Conservation (phyloP, 2,113 vertebrate genomes). For the Malaclemys terrapin region DNA sequence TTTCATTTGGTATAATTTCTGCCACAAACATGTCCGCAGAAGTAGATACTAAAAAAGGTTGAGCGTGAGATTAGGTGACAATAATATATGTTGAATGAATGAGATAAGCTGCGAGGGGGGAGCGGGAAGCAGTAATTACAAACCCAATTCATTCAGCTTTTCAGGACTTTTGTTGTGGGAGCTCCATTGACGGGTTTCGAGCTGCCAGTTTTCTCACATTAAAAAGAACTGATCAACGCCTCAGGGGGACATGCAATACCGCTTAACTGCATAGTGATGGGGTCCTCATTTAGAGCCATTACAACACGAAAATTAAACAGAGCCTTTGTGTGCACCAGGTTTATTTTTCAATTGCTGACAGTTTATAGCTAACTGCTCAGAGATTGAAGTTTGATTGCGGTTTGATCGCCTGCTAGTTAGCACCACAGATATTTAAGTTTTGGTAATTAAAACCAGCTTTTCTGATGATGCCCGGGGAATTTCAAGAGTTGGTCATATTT, state of each 20-base stretch:
- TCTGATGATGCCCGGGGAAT: conserved; percentile 27
- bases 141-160: conserved; percentile 87
- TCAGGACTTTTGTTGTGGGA: conserved; percentile 84
- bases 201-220: conserved; percentile 83
- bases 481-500: conserved; percentile 55
- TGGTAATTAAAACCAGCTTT: conserved; percentile 64
- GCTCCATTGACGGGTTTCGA: conserved; percentile 80
- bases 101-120: conserved; percentile 79
- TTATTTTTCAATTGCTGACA: conserved; percentile 82
- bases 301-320: conserved; percentile 81
- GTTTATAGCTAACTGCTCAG: conserved; percentile 78
- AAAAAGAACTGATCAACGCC: conserved; percentile 81
- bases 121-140: conserved; percentile 81
- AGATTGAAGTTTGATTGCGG: conserved; percentile 78
- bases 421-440: conserved; percentile 61
- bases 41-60: conserved; percentile 58
- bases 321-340: conserved; percentile 78
- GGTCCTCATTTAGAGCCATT: conserved; percentile 82
- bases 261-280: conserved; percentile 80
- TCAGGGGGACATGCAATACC: conserved; percentile 76
- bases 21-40: conserved; percentile 48
- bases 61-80: conserved; percentile 79
- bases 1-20: conserved; percentile 47
- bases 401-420: conserved; percentile 73
- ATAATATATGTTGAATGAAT: conserved; percentile 85